Percentiles rank a stretch among this genome's conserved stretches.
phyloP scores from a whole-genome alignment of 2,888 invertebrate species.

The Diogma glabrata region DNA sequence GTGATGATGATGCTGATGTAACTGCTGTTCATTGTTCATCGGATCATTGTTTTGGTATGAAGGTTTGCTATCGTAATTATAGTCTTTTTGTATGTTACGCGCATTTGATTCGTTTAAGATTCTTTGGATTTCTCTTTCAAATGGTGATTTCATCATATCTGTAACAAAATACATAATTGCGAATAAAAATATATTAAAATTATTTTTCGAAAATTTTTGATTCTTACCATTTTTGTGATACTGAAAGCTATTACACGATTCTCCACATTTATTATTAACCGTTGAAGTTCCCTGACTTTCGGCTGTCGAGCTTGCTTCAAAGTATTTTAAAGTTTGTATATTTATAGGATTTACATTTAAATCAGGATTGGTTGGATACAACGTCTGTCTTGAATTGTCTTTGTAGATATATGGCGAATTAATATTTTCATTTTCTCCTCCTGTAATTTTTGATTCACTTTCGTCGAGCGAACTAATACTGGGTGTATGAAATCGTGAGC shows the following conservation, averaged over 20 bases:
- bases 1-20: conserved; percentile 10
- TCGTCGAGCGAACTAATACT: conserved; percentile 77
- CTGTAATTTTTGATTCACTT: conserved; percentile 70
- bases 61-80: not conserved
- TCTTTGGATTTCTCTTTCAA: conserved; percentile 69
- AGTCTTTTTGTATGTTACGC: conserved; percentile 12
- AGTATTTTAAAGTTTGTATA: conserved; percentile 33
- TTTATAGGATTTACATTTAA: conserved; percentile 24
- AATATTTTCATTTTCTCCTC: conserved; percentile 43
- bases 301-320: conserved; percentile 36
- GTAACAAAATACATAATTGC: no score
- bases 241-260: conserved; percentile 53
- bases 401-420: conserved; percentile 23
- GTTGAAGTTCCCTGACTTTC: conserved; percentile 43
- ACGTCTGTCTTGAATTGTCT: conserved; percentile 43
- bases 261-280: conserved; percentile 45
- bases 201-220: no score
- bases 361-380: conserved; percentile 38
- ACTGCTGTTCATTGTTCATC: conserved; percentile 6
- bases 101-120: conserved; percentile 50
- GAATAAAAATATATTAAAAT: no score
- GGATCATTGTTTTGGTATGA: not conserved
- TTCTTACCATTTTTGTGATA: conserved; percentile 36
- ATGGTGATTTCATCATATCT: conserved; percentile 43
- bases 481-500: conserved; percentile 68